Percentiles rank a stretch among this genome's conserved stretches.
Conservation (phyloP, 1,140 invertebrate species). For the Samia ricini region DNA sequence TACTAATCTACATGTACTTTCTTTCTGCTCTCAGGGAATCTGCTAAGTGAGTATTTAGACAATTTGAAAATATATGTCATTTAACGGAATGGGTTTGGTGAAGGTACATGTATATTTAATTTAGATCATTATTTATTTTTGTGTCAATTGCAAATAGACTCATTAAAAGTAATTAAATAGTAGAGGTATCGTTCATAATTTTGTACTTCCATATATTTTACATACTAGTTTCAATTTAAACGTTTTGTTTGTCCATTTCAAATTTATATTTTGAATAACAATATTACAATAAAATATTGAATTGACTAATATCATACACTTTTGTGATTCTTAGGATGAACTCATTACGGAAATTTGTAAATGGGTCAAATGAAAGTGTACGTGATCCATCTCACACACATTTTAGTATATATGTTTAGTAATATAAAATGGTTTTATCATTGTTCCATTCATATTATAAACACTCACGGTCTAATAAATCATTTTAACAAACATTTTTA, state of each 20-base stretch:
- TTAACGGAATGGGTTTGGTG: slow-evolving; percentile 34
- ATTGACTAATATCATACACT: too few relatives aligned
- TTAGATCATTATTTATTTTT: too few relatives aligned
- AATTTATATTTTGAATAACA: not conserved
- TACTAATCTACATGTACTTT: slow-evolving; percentile 36
- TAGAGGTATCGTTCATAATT: not conserved
- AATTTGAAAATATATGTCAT: slow-evolving; percentile 13
- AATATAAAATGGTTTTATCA: too few relatives aligned
- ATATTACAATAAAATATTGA: not conserved
- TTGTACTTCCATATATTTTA: too few relatives aligned
- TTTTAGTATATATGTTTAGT: too few relatives aligned
- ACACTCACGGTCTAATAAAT: too few relatives aligned
- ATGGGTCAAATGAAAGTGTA: too few relatives aligned
- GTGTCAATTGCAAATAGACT: not conserved
- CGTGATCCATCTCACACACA: too few relatives aligned
- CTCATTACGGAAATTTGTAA: too few relatives aligned
- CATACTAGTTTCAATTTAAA: too few relatives aligned
- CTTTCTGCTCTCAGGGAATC: slow-evolving; percentile 70
- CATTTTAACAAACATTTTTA: too few relatives aligned
- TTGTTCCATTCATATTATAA: not conserved
- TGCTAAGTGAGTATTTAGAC: slow-evolving; percentile 64
- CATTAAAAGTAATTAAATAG: not conserved
- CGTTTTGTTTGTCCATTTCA: slow-evolving; percentile 2
- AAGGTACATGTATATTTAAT: slow-evolving; percentile 19
- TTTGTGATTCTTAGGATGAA: too few relatives aligned